Conservation (phyloP, 2,113 vertebrate species). For the Alethe diademata region DNA sequence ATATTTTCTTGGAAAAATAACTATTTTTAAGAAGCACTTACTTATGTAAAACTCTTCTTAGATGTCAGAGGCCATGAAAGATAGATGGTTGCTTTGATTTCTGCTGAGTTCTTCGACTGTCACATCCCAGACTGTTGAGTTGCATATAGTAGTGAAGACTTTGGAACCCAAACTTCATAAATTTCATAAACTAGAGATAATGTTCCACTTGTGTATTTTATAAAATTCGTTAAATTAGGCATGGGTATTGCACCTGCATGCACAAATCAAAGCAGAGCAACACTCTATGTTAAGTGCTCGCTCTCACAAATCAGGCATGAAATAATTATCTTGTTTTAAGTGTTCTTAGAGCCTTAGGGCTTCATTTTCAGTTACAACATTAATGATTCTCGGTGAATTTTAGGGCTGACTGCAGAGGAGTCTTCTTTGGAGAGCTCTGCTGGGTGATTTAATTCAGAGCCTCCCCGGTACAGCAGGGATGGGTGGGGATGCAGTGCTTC, state of each 20-base stretch:
- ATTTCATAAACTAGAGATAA: neutral
- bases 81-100: neutral
- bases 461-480: neutral
- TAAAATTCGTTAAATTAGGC: neutral
- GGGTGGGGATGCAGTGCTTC: neutral
- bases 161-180: neutral
- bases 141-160: neutral
- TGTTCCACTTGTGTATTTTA: neutral
- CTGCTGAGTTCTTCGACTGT: neutral
- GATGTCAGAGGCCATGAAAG: neutral
- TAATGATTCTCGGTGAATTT: neutral
- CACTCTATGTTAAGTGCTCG: neutral
- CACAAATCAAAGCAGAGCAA: neutral
- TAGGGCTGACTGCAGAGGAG: neutral
- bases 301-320: neutral
- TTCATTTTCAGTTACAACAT: neutral
- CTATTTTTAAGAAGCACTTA: neutral
- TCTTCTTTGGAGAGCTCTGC: neutral
- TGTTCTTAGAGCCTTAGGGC: neutral
- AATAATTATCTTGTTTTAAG: neutral
- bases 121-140: neutral
- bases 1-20: neutral
- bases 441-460: neutral
- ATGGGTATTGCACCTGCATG: neutral
- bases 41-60: neutral